Evolutionary conservation across 2,888 invertebrate species (phyloP), one percentile per base, ranked within the genome.

Genomic region (Unio delphinus): DNA sequence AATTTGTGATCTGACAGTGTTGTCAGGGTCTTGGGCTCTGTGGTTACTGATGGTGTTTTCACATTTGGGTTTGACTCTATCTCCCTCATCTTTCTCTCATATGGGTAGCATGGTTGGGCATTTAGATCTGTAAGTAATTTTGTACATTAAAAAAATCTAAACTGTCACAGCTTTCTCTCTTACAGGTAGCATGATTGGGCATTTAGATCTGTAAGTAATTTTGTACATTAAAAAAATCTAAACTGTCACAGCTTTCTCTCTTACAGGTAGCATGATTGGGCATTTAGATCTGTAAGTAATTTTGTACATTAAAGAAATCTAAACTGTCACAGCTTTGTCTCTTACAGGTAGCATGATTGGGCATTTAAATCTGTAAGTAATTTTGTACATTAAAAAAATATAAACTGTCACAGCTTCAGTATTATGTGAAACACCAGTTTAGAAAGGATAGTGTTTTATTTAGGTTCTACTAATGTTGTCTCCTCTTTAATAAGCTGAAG

Each of bases 131-230:
- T 59, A 72, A 69, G 17, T 56, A 61, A 83, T 84, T 67, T 11
- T 59, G 26, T 18, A 26, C 59, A 11, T 28, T 59, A 18, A 26
- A 45, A 45, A 45, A 15, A 45, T 45, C 45, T 7, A 34, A 34
- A 45, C 45, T 45, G 45, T 23, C 23, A 23, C 26, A 67, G 64
- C 58, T 58, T 64, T 20, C 76, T 69, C 61, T 85, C 85, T 74
- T 80, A 75, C 17, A 80, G 73, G 69, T 84, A 85, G 61, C 84
- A 84, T 8, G 85, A 85, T 23, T 86, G 69, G 3, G 76, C 74
- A 74, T 79, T 79, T 26, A 79, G 65, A 54, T 74, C 79, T 79
- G 23, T 23, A 23, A 23, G 23, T 23, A 23, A 23, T 23, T 23
- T 23, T 23, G 23, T 23, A 23, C 23, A 23, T 23, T 23, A 23